A percentile compares a stretch with the other conserved stretches of the same genome.
phyloP scores from a whole-genome alignment of 2,113 vertebrate species.

The Mirza zaza region DNA sequence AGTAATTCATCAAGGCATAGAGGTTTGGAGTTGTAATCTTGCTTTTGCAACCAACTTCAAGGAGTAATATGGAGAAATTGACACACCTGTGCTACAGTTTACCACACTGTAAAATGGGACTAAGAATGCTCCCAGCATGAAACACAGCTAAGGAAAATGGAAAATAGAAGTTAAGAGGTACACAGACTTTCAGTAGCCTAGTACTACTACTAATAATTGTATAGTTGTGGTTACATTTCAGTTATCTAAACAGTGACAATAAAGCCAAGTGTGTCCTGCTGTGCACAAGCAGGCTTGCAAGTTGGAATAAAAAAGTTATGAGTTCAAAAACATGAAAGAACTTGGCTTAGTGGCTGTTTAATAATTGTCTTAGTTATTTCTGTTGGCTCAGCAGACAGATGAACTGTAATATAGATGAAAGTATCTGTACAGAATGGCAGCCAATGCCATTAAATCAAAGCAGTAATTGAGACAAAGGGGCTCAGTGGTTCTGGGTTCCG shows the following conservation, averaged over 20 bases:
- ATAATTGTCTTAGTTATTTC: slow-evolving; percentile 44
- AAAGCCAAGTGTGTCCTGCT: neutral
- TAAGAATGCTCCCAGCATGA: neutral
- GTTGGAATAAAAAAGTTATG: neutral
- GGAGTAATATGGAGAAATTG: neutral
- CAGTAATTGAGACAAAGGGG: neutral
- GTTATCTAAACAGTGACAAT: neutral
- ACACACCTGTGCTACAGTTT: neutral
- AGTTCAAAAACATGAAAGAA: neutral
- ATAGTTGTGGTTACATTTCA: neutral
- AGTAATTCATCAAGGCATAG: neutral
- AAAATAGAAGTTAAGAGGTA: neutral
- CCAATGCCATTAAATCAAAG: neutral
- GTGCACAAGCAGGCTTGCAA: neutral
- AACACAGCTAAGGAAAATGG: neutral
- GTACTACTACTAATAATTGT: neutral
- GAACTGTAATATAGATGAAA: slow-evolving; percentile 4
- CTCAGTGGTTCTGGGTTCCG: neutral
- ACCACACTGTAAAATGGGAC: neutral
- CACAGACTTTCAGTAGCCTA: neutral
- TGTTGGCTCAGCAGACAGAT: neutral
- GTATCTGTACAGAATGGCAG: neutral
- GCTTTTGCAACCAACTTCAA: neutral
- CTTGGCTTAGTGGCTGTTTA: neutral
- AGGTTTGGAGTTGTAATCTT: neutral